These are phyloP conservation scores for Meteorus sp. DNA, from an alignment of 1,140 invertebrate species.

Conservation along the genomic window DNA sequence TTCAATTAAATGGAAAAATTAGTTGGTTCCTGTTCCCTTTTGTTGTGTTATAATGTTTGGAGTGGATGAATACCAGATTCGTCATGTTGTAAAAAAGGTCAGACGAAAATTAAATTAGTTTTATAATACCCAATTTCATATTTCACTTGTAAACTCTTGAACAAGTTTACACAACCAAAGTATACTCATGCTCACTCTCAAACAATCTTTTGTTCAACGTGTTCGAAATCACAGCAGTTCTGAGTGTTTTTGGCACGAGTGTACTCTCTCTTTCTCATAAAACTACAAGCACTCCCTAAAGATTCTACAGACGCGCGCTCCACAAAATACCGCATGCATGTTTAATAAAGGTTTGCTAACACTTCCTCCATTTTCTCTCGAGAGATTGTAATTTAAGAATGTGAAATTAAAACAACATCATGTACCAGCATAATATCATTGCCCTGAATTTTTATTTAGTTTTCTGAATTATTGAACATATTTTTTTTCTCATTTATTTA, in stretches of 20 bases:
- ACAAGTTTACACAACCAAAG: too few relatives aligned
- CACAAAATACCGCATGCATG: slow-evolving; percentile 41
- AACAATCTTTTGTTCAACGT: too few relatives aligned
- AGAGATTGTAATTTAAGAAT: not conserved
- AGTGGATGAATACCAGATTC: too few relatives aligned
- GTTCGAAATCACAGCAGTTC: too few relatives aligned
- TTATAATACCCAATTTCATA: too few relatives aligned
- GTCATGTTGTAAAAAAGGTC: too few relatives aligned
- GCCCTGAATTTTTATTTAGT: slow-evolving; percentile 27
- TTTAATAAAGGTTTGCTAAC: slow-evolving; percentile 30
- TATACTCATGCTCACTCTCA: not conserved
- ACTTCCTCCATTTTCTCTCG: not conserved
- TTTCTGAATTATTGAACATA: not conserved
- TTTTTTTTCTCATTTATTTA: not conserved
- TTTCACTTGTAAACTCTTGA: too few relatives aligned
- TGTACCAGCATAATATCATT: slow-evolving; percentile 12
- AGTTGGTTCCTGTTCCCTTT: too few relatives aligned
- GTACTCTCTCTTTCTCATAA: not conserved
- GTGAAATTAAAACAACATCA: not conserved
- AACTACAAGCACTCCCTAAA: slow-evolving; percentile 1
- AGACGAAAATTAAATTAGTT: too few relatives aligned
- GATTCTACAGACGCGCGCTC: slow-evolving; percentile 39
- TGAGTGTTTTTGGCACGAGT: not conserved
- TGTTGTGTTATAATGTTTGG: too few relatives aligned
- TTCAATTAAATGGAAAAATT: too few relatives aligned